Evolutionary conservation across 1,140 invertebrate species (phyloP).

Genomic region (Macrosteles quadrilineatus): DNA sequence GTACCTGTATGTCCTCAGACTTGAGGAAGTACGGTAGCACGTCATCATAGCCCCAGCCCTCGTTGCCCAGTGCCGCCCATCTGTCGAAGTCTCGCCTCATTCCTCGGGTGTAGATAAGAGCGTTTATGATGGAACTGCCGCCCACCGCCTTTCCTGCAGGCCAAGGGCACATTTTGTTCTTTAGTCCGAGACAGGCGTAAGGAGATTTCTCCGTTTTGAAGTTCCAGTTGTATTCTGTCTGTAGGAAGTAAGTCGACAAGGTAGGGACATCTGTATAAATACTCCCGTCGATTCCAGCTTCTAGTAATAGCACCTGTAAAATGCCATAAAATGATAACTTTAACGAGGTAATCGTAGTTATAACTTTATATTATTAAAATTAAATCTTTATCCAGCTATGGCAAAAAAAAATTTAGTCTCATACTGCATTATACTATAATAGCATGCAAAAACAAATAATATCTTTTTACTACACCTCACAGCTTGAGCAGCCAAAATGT

Average conservation of each 20-base stretch:
- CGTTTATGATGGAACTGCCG: slow-evolving; percentile 77
- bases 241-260: slow-evolving; percentile 51
- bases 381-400: too few relatives aligned
- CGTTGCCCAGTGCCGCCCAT: slow-evolving; percentile 68
- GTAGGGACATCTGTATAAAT: slow-evolving; percentile 36
- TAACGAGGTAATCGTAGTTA: too few relatives aligned
- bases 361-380: too few relatives aligned
- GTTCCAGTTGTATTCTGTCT: slow-evolving; percentile 64
- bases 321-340: too few relatives aligned
- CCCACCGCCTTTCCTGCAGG: slow-evolving; percentile 65
- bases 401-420: too few relatives aligned
- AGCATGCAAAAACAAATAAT: too few relatives aligned
- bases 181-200: slow-evolving; percentile 54
- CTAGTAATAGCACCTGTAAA: slow-evolving; percentile 54
- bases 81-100: slow-evolving; percentile 71
- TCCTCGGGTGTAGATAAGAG: slow-evolving; percentile 85
- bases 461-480: too few relatives aligned
- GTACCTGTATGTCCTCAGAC: slow-evolving; percentile 58
- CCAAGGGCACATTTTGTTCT: slow-evolving; percentile 55
- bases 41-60: slow-evolving; percentile 67
- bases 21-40: slow-evolving; percentile 68
- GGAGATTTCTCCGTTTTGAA: slow-evolving; percentile 56
- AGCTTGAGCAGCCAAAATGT: too few relatives aligned
- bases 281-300: slow-evolving; percentile 67
- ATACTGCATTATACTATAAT: too few relatives aligned